Percentiles rank a stretch among this genome's conserved stretches.
Conservation (phyloP, 2,888 invertebrate genomes). For the Augiades crinisus region DNA sequence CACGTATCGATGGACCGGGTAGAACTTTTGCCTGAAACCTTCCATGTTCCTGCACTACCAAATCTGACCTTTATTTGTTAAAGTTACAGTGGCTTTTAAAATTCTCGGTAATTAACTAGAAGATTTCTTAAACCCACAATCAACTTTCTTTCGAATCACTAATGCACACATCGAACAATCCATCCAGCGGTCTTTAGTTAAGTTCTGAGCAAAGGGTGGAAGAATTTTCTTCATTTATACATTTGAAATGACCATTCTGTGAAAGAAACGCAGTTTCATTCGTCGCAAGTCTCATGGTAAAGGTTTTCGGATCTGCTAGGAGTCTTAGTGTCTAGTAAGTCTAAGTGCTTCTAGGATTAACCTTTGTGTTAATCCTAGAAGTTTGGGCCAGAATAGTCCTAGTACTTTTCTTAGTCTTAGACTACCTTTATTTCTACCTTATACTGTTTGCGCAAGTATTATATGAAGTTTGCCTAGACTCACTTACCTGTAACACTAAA, state of each 20-base stretch:
- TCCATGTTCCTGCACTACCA: not conserved
- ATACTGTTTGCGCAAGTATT: too few relatives aligned
- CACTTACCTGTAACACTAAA: too few relatives aligned
- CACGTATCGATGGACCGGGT: conserved; percentile 51
- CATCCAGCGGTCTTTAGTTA: conserved; percentile 16
- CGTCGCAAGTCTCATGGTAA: too few relatives aligned
- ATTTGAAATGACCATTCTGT: conserved; percentile 19
- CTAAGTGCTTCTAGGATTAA: too few relatives aligned
- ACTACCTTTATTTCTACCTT: too few relatives aligned
- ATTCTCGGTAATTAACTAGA: not conserved
- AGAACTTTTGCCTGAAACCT: conserved; percentile 4
- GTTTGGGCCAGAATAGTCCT: too few relatives aligned
- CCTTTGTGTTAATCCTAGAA: too few relatives aligned
- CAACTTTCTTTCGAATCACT: conserved; percentile 18
- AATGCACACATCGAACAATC: conserved; percentile 23
- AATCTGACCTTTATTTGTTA: not conserved
- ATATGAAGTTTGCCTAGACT: too few relatives aligned
- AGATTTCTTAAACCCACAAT: conserved; percentile 5
- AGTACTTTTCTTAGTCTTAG: too few relatives aligned
- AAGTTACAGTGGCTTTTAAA: not conserved
- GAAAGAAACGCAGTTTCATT: too few relatives aligned
- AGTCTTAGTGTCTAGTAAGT: too few relatives aligned
- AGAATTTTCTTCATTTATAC: conserved; percentile 24
- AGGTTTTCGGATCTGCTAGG: too few relatives aligned
- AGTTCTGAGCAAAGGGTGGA: conserved; percentile 18